Conservation (phyloP, 2,113 vertebrate species). For the Gopherus flavomarginatus region DNA sequence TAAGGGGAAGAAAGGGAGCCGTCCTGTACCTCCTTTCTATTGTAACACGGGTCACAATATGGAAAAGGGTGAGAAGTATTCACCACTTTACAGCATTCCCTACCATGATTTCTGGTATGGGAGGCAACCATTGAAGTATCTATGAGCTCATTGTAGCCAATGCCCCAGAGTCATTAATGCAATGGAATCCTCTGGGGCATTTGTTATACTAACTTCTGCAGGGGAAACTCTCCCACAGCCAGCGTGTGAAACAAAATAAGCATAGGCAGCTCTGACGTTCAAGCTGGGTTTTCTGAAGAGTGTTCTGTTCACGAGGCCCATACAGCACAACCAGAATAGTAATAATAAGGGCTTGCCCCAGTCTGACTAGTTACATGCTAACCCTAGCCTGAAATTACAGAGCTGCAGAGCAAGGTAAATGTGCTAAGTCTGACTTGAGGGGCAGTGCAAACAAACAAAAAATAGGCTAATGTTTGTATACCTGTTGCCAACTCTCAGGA, state of each 20-base stretch:
- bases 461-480: not conserved
- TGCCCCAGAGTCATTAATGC: slow-evolving; percentile 72
- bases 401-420: not conserved
- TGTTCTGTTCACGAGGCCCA: slow-evolving; percentile 32
- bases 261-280: slow-evolving; percentile 61
- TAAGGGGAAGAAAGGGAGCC: not conserved
- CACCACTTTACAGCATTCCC: slow-evolving; percentile 27
- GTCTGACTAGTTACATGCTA: slow-evolving; percentile 36
- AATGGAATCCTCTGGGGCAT: slow-evolving; percentile 69
- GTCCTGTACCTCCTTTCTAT: not conserved
- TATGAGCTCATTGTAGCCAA: slow-evolving; percentile 64
- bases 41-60: not conserved
- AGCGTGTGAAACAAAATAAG: slow-evolving; percentile 69
- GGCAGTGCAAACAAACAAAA: not conserved
- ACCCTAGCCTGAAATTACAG: not conserved
- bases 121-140: slow-evolving; percentile 30
- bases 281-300: slow-evolving; percentile 71
- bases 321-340: slow-evolving; percentile 40
- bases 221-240: slow-evolving; percentile 61
- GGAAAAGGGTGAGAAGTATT: slow-evolving; percentile 19
- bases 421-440: not conserved
- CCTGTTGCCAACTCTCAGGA: no score
- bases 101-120: not conserved
- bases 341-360: slow-evolving; percentile 37
- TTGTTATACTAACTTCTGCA: slow-evolving; percentile 70